phyloP scores from a whole-genome alignment of 2,797 vertebrate genomes.

The Allobates femoralis region DNA sequence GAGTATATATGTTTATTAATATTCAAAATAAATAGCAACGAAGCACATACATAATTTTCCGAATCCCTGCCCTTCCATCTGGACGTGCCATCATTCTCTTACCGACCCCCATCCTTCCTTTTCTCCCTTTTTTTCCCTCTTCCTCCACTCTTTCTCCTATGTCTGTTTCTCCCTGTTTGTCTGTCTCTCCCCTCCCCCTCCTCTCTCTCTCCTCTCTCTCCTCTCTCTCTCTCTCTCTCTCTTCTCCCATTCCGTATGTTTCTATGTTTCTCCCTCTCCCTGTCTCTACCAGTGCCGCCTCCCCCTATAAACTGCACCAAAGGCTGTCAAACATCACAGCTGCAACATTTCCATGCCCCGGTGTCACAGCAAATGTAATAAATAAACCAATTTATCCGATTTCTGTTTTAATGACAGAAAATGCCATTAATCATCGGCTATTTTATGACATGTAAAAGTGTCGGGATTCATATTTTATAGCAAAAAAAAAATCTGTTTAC shows the following conservation, averaged over 20 bases:
- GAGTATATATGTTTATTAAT: too few species aligned
- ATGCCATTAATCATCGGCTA: background rate
- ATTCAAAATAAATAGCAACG: too few species aligned
- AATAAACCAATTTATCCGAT: constrained; percentile 48
- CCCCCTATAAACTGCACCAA: constrained; percentile 62
- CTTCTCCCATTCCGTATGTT: constrained; percentile 36
- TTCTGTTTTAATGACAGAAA: constrained; percentile 29
- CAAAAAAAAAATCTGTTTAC: background rate
- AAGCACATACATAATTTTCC: background rate
- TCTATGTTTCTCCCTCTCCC: constrained; percentile 51
- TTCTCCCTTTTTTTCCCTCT: constrained; percentile 1
- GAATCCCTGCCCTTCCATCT: background rate
- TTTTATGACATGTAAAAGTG: background rate
- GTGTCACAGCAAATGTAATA: constrained; percentile 54
- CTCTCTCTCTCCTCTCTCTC: constrained; percentile 8
- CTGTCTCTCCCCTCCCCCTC: constrained; percentile 38
- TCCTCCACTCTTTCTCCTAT: constrained; percentile 35
- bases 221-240: background rate
- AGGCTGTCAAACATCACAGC: constrained; percentile 64
- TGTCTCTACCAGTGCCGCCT: constrained; percentile 57
- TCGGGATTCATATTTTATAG: background rate
- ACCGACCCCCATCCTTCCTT: constrained; percentile 22
- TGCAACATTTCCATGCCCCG: constrained; percentile 63
- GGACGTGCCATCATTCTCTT: constrained; percentile 12
- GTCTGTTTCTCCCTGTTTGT: constrained; percentile 51